These are phyloP conservation scores for Spheniscus mendiculus DNA, from an alignment of 2,113 vertebrate genomes.

Conservation along the genomic window DNA sequence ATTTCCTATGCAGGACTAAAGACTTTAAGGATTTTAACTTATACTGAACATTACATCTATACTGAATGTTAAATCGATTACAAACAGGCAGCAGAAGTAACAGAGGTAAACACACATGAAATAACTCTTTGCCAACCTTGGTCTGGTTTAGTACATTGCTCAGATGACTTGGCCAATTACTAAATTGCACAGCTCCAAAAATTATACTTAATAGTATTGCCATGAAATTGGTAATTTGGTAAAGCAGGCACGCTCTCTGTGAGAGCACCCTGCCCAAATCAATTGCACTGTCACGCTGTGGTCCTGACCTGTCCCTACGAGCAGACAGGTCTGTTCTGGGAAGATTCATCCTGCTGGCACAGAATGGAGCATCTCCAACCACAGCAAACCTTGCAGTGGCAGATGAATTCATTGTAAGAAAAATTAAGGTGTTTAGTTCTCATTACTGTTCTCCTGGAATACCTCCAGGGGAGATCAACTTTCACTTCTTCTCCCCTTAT, in stretches of 20 bases:
- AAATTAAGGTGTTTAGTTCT: constrained; percentile 36
- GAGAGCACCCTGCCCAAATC: neutral
- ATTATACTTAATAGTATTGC: neutral
- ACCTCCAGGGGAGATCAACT: constrained; percentile 18
- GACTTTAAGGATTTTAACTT: constrained; percentile 3
- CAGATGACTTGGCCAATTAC: neutral
- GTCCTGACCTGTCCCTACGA: neutral
- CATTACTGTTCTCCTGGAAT: constrained; percentile 13
- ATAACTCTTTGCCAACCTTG: neutral
- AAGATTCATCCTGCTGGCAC: neutral
- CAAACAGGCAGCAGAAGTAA: neutral
- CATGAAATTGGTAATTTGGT: neutral
- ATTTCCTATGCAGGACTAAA: neutral
- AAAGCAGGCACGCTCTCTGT: neutral
- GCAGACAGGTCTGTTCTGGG: neutral
- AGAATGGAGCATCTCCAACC: neutral
- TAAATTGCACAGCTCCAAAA: neutral
- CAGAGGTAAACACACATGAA: neutral
- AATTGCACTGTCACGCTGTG: neutral
- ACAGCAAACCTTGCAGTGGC: neutral
- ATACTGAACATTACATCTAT: neutral
- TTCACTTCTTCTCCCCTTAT: constrained; percentile 18
- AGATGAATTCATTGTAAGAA: constrained; percentile 8
- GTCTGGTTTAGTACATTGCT: neutral
- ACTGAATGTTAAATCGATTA: neutral